Conservation (phyloP, 2,888 invertebrate genomes). For the Scelioninae gen. 1 region DNA sequence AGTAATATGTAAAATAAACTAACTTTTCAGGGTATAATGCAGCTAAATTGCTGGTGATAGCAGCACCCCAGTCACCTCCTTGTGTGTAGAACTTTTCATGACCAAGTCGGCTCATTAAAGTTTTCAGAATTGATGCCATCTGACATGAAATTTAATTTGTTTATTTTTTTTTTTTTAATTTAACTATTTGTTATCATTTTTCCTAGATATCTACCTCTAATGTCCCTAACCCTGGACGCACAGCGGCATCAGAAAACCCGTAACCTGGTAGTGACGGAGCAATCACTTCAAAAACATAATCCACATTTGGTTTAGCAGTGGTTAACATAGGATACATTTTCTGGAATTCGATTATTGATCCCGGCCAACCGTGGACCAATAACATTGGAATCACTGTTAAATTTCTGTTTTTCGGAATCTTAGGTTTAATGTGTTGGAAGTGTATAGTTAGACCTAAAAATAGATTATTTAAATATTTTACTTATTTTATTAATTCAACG, state of each 20-base stretch:
- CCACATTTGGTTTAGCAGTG: too few species aligned
- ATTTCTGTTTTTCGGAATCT: slow-evolving; percentile 79
- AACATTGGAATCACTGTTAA: slow-evolving; percentile 88
- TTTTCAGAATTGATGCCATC: slow-evolving; percentile 84
- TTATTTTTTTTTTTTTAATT: too few species aligned
- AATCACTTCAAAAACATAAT: background rate
- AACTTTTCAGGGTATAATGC: slow-evolving; percentile 85
- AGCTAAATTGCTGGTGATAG: slow-evolving; percentile 84
- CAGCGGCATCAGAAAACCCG: background rate
- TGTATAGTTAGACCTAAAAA: slow-evolving; percentile 88
- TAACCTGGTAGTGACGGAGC: background rate
- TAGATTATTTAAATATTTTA: slow-evolving; percentile 17
- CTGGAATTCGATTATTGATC: too few species aligned
- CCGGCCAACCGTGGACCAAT: slow-evolving; percentile 94
- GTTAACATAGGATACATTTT: too few species aligned
- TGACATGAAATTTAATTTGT: too few species aligned
- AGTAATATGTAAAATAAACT: background rate
- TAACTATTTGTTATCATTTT: too few species aligned
- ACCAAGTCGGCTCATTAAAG: slow-evolving; percentile 86
- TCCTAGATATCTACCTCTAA: too few species aligned
- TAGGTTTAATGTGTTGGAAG: slow-evolving; percentile 89
- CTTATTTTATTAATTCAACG: too few species aligned
- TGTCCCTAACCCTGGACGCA: slow-evolving; percentile 1
- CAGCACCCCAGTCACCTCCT: slow-evolving; percentile 88
- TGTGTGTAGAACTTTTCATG: slow-evolving; percentile 86